Base-by-base conservation (phyloP, 92 coral and sea anemone species). In the Paramuricea clavata region DNA sequence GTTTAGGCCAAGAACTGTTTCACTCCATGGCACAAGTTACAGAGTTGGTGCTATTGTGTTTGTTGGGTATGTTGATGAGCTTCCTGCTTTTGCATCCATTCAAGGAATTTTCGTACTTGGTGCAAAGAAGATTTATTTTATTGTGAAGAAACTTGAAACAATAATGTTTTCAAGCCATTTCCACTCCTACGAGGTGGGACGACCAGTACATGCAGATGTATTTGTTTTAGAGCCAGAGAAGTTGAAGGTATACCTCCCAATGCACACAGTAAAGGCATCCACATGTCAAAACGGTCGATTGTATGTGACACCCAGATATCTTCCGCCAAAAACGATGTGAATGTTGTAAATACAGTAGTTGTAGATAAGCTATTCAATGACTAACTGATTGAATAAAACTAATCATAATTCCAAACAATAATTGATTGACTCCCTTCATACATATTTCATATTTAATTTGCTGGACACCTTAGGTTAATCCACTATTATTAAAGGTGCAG, bases 231-330 rank as follows among this genome's bases (percentile, higher is more conserved):
- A 28, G 21, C 36, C 72, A 65, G 39, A 33, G 5, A 13, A 65
- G 4, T 26, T 65, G 17, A 65, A 64, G 21, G 41, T 65, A 19
- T 65, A 65, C 13, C 72, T 65, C n/a, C 39, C 72, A 1, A 65
- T 27, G 72, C 72, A 65, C 72, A 15, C n/a, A 65, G 72, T 65
- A 65, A 65, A 65, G 41, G 39, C 36, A 65, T 65, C 36, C 22
- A 12, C 11, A 0, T 65, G 72, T 27, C 72, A 65, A 31, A 30
- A 9, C 0, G 41, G 72, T 65, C 0, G 2, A 28, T 65, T 12
- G 28, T 27, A 65, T 65, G 36, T 65, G 36, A 65, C 72, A 26
- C 72, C 36, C 2, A 65, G 39, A 31, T 65, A 65, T 31, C 72
- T 65, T 26, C 39, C 36, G 5, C 39, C 36, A 6, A 30, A 65